These are phyloP conservation scores for Arvicanthis niloticus DNA, from an alignment of 2,113 vertebrate species.

Conservation along the genomic window DNA sequence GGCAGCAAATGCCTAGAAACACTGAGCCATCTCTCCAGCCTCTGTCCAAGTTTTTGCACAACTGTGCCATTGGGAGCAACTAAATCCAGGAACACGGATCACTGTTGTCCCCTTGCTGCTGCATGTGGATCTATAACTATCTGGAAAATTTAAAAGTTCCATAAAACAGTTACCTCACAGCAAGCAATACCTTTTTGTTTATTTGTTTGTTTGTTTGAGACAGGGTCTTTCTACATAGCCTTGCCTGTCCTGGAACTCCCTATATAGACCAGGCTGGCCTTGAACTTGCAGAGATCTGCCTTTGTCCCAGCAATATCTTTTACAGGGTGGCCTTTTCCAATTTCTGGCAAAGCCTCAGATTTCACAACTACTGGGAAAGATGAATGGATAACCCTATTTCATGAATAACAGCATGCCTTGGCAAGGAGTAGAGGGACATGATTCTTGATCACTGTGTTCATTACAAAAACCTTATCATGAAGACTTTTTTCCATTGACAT, in stretches of 20 bases:
- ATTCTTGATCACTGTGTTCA: conserved; percentile 62
- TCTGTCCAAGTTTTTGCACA: neutral
- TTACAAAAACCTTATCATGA: conserved; percentile 56
- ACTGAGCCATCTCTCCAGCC: neutral
- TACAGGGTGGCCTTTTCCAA: conserved; percentile 5
- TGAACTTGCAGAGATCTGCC: neutral
- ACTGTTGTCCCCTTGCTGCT: neutral
- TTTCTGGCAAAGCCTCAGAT: conserved; percentile 37
- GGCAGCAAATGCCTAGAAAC: too few relatives aligned
- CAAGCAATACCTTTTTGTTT: neutral
- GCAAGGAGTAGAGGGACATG: conserved; percentile 44
- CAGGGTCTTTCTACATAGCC: neutral
- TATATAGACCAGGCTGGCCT: neutral
- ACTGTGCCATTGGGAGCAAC: neutral
- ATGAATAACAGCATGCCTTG: conserved; percentile 59
- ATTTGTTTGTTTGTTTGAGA: neutral
- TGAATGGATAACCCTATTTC: conserved; percentile 58
- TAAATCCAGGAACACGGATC: neutral
- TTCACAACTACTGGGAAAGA: conserved; percentile 50
- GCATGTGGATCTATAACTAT: neutral
- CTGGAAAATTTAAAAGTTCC: neutral
- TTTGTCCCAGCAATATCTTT: neutral
- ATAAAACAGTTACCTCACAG: conserved; percentile 22
- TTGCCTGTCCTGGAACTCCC: neutral
- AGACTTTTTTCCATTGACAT: conserved; percentile 65